Evolutionary conservation across 2,888 invertebrate species (phyloP), one percentile per base, ranked within the genome.

Genomic region (Molanna angustata): DNA sequence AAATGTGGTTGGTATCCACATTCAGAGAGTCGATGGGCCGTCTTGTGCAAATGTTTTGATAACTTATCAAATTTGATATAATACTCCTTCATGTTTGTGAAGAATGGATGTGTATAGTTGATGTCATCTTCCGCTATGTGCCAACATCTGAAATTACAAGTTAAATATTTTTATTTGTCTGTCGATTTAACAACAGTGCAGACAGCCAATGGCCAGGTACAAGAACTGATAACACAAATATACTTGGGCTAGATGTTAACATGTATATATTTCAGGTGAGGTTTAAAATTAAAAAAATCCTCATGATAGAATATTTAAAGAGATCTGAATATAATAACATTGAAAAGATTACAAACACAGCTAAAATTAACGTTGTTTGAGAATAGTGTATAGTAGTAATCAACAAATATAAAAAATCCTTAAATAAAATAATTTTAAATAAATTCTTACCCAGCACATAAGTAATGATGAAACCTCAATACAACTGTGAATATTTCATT

Each of bases 401-500:
- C 27, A 7, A 27, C 11, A 11, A 11, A 27, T 27, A 27, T 27
- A 7, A 27, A 7, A 7, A 27, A 11, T 11, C 27, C 27, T 27
- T 27, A 27, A 6, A 11, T 35, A 9, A 11, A 35, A 16, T 4
- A 39, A 47, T 37, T 37, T 21, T 14, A 42, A 42, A 16, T 21
- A 14, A 39, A 46, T 52, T 39, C 40, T 69, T 60, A 76, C 77
- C 76, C 73, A 32, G 72, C 70, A 59, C 72, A 74, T 45, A 86
- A 66, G 58, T 82, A 79, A 50, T 84, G 76, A 64, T 84, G 84
- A 63, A 85, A 86, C 63, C 86, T 84, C 58, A 90, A 66, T 31
- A 87, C 83, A 4, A 88, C 82, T 43, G 81, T 81, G 62, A 89
- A 87, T 14, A 88, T 83, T 66, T 84, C 84, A 49, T 85, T 82